phyloP scores from a whole-genome alignment of 2,888 invertebrate genomes.

The Sminthurides aquaticus region DNA sequence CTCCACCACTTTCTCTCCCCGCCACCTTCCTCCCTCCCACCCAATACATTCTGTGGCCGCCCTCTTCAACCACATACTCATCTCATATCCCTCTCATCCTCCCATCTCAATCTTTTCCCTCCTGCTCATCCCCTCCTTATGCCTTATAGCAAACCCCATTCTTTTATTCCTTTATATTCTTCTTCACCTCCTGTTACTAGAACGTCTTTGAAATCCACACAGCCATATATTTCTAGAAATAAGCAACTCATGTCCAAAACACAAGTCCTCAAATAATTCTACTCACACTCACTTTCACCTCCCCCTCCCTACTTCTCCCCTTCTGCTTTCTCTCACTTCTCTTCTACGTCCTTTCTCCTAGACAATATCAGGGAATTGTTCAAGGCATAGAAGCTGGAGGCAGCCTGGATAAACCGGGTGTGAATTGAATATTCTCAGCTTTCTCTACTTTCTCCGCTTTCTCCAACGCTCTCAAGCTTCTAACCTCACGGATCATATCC shows the following conservation, averaged over 20 bases:
- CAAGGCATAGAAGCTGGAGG: no score
- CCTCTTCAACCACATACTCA: no score
- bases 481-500: background rate
- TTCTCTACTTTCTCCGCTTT: no score
- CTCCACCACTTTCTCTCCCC: background rate
- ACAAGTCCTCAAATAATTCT: background rate
- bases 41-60: no score
- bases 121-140: background rate
- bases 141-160: background rate
- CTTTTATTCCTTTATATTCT: background rate
- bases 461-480: background rate
- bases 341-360: background rate
- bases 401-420: background rate
- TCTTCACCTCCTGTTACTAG: background rate
- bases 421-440: background rate
- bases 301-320: background rate
- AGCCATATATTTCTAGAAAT: background rate
- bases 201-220: background rate
- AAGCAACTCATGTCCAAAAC: background rate
- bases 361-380: no score
- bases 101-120: no score
- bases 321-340: background rate
- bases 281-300: background rate
- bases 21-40: no score
- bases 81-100: no score